Base-by-base conservation (phyloP, 2,113 vertebrate species). In the Aphyosemion australe region DNA sequence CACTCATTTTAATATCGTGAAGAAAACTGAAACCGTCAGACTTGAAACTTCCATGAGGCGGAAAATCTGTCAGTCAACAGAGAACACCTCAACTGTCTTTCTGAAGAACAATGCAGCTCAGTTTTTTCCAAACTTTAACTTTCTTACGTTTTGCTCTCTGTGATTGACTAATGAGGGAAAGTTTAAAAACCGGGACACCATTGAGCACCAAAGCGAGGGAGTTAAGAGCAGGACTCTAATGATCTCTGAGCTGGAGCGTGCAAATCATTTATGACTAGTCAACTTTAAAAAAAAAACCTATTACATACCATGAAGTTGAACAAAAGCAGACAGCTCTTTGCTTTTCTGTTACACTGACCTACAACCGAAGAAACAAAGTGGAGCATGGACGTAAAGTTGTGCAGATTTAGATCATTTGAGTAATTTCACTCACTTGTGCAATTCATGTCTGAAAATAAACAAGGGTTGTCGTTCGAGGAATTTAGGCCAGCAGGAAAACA, bases 1-100 rank as follows among this genome's bases (percentile, higher is more conserved):
- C 31, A 67, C 20, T 74, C 53, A 73, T 67, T 68, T 16, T 31
- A 68, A 61, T n/a, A 72, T 49, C 49, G 57, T 39, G 18, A 71
- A 69, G 41, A 61, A 48, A 65, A 50, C 2, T 46, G 54, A 67
- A 63, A 72, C 65, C 59, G 37, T 15, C 48, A 74, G 37, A 74
- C 39, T 46, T 60, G 53, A 71, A 68, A 72, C 54, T 65, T 68
- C 12, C 9, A n/a, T n/a, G 41, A 47, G 26, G 48, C 16, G 39
- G 61, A 55, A 73, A 60, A 68, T 64, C 12, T 45, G 34, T 60
- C 1, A 16, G 43, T 66, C 34, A 47, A 51, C 20, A 3, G 20
- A 20, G 9, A 60, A 49, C 21, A 45, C 48, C 19, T 1, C 13
- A 6, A 12, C 20, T 13, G 12, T n/a, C 49, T 63, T 63, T 42